These are phyloP conservation scores for Drosophila flavopinicola DNA, from an alignment of 2,888 invertebrate species.

Conservation along the genomic window DNA sequence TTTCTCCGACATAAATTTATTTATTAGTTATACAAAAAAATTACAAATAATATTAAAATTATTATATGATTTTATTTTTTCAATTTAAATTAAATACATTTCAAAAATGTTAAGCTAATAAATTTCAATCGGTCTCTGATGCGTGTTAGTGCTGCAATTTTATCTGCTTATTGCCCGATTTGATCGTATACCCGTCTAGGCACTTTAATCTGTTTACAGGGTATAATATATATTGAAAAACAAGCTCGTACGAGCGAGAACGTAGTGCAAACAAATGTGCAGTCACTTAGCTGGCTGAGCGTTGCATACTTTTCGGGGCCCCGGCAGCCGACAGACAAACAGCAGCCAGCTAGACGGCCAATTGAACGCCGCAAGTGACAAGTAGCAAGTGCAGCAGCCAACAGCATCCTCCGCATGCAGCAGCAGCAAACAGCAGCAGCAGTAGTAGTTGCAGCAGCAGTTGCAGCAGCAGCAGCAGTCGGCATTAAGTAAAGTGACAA, in stretches of 20 bases:
- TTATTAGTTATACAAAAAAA: no score
- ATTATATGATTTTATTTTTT: no score
- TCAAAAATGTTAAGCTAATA: no score
- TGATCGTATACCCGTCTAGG: background rate
- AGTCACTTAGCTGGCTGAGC: constrained; percentile 24
- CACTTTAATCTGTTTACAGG: constrained; percentile 8
- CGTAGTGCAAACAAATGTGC: constrained; percentile 24
- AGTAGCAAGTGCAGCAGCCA: constrained; percentile 27
- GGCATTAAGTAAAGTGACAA: constrained; percentile 54
- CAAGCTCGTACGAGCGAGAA: constrained; percentile 2
- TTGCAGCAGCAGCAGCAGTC: constrained; percentile 20
- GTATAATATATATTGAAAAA: constrained; percentile 20
- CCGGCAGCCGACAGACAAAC: no score
- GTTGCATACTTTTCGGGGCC: constrained; percentile 14
- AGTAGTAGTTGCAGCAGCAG: background rate
- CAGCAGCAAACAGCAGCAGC: constrained; percentile 18
- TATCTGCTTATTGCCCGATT: background rate
- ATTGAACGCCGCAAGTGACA: constrained; percentile 45
- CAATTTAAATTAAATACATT: no score
- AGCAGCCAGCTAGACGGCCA: constrained; percentile 16
- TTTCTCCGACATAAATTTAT: no score
- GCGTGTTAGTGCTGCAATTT: no score
- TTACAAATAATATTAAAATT: no score
- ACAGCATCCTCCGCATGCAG: background rate
- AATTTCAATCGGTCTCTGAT: no score